A percentile compares a stretch with the other conserved stretches of the same genome.
These are phyloP conservation scores for Polyommatus iphigenia DNA, from an alignment of 2,888 invertebrate species.

Conservation along the genomic window DNA sequence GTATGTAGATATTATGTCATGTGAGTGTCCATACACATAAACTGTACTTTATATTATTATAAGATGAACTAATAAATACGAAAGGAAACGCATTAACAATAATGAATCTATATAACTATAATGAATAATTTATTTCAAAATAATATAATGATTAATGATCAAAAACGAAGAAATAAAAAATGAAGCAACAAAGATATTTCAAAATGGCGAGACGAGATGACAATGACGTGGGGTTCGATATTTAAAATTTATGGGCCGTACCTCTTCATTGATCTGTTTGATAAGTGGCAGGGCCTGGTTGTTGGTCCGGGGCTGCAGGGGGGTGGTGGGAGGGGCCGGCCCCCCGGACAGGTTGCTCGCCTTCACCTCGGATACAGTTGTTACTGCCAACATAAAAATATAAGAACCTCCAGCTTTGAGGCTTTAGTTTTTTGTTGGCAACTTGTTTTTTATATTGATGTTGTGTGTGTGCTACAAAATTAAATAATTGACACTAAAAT, in stretches of 20 bases:
- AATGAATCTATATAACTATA: not conserved
- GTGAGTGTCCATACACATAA: too few species aligned
- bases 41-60: too few species aligned
- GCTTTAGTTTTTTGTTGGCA: not conserved
- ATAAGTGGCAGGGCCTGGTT: slow-evolving; percentile 67
- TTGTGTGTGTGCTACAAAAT: too few species aligned
- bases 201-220: slow-evolving; percentile 35
- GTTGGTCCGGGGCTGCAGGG: slow-evolving; percentile 56
- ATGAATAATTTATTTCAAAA: not conserved
- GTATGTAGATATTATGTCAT: too few species aligned
- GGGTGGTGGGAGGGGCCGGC: slow-evolving; percentile 38
- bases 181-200: slow-evolving; percentile 22
- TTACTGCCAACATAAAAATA: slow-evolving; percentile 51
- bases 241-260: slow-evolving; percentile 44
- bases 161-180: not conserved
- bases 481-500: too few species aligned
- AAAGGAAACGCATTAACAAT: not conserved
- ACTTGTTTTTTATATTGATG: not conserved
- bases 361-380: slow-evolving; percentile 69
- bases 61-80: too few species aligned
- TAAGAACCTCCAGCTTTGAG: not conserved
- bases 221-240: slow-evolving; percentile 31
- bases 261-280: slow-evolving; percentile 75
- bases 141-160: not conserved
- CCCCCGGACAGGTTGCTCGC: slow-evolving; percentile 60